Conservation (phyloP, 2,113 vertebrate species). For the Piaya cayana region DNA sequence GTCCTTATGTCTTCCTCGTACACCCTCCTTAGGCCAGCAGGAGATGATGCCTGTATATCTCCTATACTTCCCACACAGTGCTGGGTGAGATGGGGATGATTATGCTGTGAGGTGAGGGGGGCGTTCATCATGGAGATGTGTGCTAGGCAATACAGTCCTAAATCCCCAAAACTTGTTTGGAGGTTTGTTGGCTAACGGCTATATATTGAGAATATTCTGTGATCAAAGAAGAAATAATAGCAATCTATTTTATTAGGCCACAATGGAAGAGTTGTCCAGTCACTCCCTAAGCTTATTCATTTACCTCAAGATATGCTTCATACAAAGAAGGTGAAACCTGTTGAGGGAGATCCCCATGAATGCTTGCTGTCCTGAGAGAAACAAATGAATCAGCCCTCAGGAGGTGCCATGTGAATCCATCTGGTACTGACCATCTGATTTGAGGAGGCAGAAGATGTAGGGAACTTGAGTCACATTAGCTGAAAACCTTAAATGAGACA, state of each 20-base stretch:
- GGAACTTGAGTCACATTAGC: not conserved
- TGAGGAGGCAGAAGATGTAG: not conserved
- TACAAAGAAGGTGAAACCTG: not conserved
- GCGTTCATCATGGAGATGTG: not conserved
- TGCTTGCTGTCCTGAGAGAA: not conserved
- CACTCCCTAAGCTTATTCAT: not conserved
- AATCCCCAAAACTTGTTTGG: not conserved
- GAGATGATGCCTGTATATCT: not conserved
- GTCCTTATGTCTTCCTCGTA: not conserved
- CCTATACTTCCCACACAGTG: not conserved
- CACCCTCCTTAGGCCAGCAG: not conserved
- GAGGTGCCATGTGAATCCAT: not conserved
- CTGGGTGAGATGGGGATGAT: not conserved
- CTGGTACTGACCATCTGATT: not conserved
- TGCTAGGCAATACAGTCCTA: not conserved
- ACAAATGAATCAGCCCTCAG: not conserved
- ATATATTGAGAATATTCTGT: not conserved
- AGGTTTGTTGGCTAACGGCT: not conserved
- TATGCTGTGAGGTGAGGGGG: not conserved
- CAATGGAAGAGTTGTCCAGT: not conserved
- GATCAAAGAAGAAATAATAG: not conserved
- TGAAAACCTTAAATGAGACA: not conserved
- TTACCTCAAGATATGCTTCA: not conserved
- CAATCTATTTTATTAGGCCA: not conserved
- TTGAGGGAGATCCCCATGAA: not conserved